Evolutionary conservation across 1,140 invertebrate genomes (phyloP), one percentile per base, ranked within the genome.

Genomic region (Trichonephila inaurata): DNA sequence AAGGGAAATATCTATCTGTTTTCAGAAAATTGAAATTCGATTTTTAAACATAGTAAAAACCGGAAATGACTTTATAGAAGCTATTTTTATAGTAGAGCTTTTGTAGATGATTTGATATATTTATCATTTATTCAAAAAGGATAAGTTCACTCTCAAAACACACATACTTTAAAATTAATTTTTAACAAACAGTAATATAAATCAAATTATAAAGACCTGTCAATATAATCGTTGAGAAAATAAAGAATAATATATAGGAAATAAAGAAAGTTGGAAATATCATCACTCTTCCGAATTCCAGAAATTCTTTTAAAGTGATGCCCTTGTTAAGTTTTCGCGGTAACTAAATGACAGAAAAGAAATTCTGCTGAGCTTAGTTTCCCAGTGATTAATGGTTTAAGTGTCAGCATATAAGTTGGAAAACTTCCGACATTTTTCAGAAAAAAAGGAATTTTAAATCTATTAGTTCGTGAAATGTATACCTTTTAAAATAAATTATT

Each of bases 271-370:
- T 24, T 18, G 8, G 8, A 83, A 83, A 44, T 83, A 51, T 83
- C 40, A 83, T 83, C 40, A 19, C 40, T 83, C 81, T 83, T 40
- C 40, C 40, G 40, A 83, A 83, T 83, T 83, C 40, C 40, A 51
- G 51, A 83, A 51, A 44, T 51, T 51, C 40, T 51, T n/a, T 51
- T 83, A n/a, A 51, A 83, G n/a, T 44, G 8, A 69, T 12, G 66
- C 18, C 21, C 81, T 51, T 51, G 33, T 51, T 51, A 51, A 83
- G 18, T 16, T 83, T 82, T 83, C 40, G n/a, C 19, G 81, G 40
- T 58, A 40, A 58, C 51, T 83, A 83, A 83, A 51, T 51, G 81
- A 58, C n/a, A 51, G 19, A 69, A 51, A 83, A 83, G 81, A 83
- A 83, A 83, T 83, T 51, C 24, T 18, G 19, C 81, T 51, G 18